phyloP scores from a whole-genome alignment of 2,797 vertebrate species.

The Danio kyathit region DNA sequence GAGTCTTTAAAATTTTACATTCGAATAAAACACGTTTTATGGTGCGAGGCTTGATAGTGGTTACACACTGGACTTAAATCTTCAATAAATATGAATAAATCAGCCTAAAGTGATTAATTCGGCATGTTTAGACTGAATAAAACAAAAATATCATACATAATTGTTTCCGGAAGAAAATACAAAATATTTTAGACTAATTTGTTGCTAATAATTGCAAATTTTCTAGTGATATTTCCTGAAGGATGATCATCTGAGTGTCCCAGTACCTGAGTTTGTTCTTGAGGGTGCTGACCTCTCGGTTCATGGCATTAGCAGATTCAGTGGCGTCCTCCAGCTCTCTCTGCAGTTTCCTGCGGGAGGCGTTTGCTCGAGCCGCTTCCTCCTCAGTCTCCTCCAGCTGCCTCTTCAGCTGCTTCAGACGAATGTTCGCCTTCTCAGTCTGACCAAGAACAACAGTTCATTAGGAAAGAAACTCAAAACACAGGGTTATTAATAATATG shows the following conservation, averaged over 20 bases:
- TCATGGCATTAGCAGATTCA: conserved; percentile 88
- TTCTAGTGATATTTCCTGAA: no score
- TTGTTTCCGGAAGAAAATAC: no score
- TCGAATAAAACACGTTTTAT: no score
- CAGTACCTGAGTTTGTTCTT: conserved; percentile 90
- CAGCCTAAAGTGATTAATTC: no score
- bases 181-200: not conserved
- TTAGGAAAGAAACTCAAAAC: not conserved
- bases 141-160: not conserved
- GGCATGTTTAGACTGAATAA: not conserved
- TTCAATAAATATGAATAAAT: no score
- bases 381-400: conserved; percentile 97
- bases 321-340: conserved; percentile 92
- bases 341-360: conserved; percentile 92
- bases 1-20: no score
- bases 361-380: conserved; percentile 90
- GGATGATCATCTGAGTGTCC: no score
- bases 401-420: conserved; percentile 94
- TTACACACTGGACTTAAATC: no score
- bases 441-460: conserved; percentile 59
- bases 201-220: not conserved
- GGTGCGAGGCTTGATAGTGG: no score
- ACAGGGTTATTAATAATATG: not conserved
- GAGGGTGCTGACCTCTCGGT: conserved; percentile 92
- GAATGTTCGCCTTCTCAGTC: conserved; percentile 90